Evolutionary conservation across 2,888 invertebrate species (phyloP).

Genomic region (Troides helena): DNA sequence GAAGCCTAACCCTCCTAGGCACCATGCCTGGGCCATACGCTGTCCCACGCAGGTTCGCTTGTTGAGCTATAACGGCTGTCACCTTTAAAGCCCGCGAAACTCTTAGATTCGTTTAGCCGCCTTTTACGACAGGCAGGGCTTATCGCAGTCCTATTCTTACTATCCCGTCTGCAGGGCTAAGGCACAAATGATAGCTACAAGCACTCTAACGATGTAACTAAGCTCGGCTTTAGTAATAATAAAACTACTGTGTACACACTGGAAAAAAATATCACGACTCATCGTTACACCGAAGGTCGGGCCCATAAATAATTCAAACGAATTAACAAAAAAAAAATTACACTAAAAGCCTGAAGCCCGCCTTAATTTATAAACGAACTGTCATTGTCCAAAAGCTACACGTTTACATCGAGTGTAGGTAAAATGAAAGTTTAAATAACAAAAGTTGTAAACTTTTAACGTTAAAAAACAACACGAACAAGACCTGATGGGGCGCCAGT

Average conservation of each 20-base stretch:
- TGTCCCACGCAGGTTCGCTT: too few species aligned
- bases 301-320: slow-evolving; percentile 5
- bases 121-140: too few species aligned
- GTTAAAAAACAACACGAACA: too few species aligned
- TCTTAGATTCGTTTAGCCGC: too few species aligned
- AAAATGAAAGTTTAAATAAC: background rate
- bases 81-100: too few species aligned
- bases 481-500: too few species aligned
- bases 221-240: background rate
- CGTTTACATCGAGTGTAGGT: background rate
- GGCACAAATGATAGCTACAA: background rate
- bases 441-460: background rate
- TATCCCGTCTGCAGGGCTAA: too few species aligned
- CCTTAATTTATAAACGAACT: background rate
- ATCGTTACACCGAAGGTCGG: slow-evolving; percentile 8
- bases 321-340: slow-evolving; percentile 2
- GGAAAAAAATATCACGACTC: slow-evolving; percentile 5
- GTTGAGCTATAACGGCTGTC: too few species aligned
- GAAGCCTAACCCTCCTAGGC: too few species aligned
- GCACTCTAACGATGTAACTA: background rate
- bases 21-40: too few species aligned
- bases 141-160: too few species aligned
- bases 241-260: background rate
- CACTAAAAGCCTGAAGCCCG: slow-evolving; percentile 7
- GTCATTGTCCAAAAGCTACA: slow-evolving; percentile 4